Conservation (phyloP, 2,797 vertebrate genomes). For the Hemibagrus guttatus region DNA sequence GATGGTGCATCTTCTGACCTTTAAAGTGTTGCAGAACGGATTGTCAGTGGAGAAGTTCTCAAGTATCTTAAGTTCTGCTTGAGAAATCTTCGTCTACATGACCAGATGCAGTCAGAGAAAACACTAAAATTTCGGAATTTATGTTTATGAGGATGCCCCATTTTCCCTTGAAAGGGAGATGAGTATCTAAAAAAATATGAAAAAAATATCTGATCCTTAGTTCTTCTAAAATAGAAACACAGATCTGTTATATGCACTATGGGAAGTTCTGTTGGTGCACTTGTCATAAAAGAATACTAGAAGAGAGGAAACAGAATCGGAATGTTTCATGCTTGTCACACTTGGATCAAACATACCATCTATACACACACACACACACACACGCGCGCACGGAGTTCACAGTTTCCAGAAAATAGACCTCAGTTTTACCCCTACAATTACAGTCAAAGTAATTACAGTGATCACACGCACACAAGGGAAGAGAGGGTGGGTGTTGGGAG, state of each 20-base stretch:
- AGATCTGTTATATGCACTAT: not conserved
- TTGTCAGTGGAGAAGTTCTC: not conserved
- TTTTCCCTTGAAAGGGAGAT: not conserved
- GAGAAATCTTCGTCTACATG: not conserved
- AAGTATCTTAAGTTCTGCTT: not conserved
- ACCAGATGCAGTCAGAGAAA: not conserved
- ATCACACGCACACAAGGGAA: slow-evolving; percentile 43
- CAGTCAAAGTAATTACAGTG: slow-evolving; percentile 60
- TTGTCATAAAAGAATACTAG: slow-evolving; percentile 27
- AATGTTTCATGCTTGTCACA: slow-evolving; percentile 40
- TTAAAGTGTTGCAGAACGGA: not conserved
- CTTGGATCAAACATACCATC: slow-evolving; percentile 9
- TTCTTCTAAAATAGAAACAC: not conserved
- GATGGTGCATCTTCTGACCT: not conserved
- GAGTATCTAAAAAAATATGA: too few relatives aligned
- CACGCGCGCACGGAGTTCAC: not conserved
- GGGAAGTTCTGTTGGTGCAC: not conserved
- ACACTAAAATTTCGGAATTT: not conserved
- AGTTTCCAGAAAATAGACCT: slow-evolving; percentile 44
- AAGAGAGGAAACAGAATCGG: slow-evolving; percentile 39
- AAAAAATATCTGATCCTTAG: not conserved
- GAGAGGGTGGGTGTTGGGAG: slow-evolving; percentile 43
- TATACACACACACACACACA: not conserved
- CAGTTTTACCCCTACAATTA: slow-evolving; percentile 50
- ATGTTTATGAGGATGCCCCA: not conserved